Conservation (phyloP, 2,888 invertebrate species). For the Hipparchia semele region DNA sequence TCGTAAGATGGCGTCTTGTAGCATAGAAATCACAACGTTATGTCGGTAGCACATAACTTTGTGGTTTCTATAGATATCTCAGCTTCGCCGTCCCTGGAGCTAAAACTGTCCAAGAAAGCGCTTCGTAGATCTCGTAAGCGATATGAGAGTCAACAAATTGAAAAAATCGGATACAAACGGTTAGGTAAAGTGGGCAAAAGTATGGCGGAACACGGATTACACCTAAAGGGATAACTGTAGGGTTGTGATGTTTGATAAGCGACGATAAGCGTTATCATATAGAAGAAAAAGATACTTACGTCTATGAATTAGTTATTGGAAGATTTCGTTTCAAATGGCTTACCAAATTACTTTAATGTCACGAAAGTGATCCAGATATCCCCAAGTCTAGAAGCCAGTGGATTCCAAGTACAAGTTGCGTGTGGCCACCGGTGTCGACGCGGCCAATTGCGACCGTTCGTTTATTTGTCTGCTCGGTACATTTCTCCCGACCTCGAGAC, state of each 20-base stretch:
- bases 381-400: constrained; percentile 6
- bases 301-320: not conserved
- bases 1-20: too few species aligned
- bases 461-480: constrained; percentile 60
- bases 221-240: too few species aligned
- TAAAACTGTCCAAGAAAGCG: too few species aligned
- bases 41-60: too few species aligned
- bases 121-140: too few species aligned
- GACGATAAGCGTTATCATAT: too few species aligned
- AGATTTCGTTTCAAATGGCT: not conserved
- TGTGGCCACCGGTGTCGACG: constrained; percentile 62
- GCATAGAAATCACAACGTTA: too few species aligned
- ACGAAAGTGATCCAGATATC: constrained; percentile 1
- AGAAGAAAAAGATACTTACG: not conserved
- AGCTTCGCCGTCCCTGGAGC: too few species aligned
- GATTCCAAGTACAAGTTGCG: constrained; percentile 61
- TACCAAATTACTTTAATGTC: constrained; percentile 6
- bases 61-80: too few species aligned
- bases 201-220: too few species aligned
- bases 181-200: too few species aligned
- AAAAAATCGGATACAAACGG: not conserved
- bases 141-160: not conserved
- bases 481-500: constrained; percentile 55
- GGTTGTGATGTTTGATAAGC: too few species aligned
- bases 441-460: constrained; percentile 64